Conservation (phyloP, 2,113 vertebrate genomes). For the Hemibagrus wyckioides region DNA sequence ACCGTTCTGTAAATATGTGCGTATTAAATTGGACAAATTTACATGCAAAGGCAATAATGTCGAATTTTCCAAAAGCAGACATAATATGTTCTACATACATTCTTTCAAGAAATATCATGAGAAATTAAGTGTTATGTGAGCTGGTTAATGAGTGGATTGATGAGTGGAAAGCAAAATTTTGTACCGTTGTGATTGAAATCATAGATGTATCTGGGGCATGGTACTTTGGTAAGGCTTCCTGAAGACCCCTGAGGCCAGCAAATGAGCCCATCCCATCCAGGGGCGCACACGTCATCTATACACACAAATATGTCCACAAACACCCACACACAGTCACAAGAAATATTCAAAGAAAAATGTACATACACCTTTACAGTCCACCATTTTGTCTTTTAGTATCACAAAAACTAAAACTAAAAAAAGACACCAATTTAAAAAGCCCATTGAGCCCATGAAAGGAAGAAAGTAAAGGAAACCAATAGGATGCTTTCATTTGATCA, state of each 20-base stretch:
- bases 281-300: conserved; percentile 77
- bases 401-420: no score
- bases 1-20: not conserved
- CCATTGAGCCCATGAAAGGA: no score
- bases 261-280: conserved; percentile 87
- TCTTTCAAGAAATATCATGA: not conserved
- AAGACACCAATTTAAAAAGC: no score
- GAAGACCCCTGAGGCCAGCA: conserved; percentile 84
- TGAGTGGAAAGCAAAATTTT: not conserved
- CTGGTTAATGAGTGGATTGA: no score
- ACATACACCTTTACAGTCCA: not conserved
- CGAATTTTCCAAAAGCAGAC: not conserved
- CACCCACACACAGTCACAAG: not conserved
- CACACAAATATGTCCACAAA: not conserved
- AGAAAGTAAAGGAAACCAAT: no score
- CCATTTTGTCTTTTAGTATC: no score
- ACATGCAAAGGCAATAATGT: not conserved
- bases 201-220: conserved; percentile 84
- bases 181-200: conserved; percentile 91
- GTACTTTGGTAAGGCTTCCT: conserved; percentile 74
- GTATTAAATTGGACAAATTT: not conserved
- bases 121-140: not conserved
- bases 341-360: not conserved
- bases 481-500: no score
- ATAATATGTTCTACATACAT: not conserved